Evolutionary conservation across 2,888 invertebrate species (phyloP).

Genomic region (Apodemia mormo): DNA sequence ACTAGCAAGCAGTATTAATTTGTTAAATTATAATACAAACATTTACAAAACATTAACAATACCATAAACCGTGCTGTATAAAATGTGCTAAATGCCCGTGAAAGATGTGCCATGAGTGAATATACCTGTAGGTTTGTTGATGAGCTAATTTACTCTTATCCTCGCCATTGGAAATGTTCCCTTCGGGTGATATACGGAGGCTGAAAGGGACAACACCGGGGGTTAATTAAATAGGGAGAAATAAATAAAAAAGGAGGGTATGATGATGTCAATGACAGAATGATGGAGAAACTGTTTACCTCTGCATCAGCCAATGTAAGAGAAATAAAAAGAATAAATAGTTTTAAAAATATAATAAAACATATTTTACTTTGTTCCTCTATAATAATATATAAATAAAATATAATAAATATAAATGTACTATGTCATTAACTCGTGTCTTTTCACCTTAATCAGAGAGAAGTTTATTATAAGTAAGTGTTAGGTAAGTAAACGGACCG

Average conservation of each 20-base stretch:
- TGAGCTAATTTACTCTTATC: slow-evolving; percentile 86
- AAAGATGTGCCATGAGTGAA: slow-evolving; percentile 43
- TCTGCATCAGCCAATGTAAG: slow-evolving; percentile 74
- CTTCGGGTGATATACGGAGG: slow-evolving; percentile 82
- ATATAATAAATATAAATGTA: no score
- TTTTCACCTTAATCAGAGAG: no score
- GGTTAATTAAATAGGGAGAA: slow-evolving; percentile 63
- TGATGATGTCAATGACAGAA: slow-evolving; percentile 53
- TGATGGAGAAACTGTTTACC: slow-evolving; percentile 65
- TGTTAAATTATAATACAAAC: not conserved
- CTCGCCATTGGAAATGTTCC: slow-evolving; percentile 83
- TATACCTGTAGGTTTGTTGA: slow-evolving; percentile 90
- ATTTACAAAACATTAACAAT: slow-evolving; percentile 22
- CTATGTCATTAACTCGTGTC: no score
- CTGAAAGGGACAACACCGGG: slow-evolving; percentile 82
- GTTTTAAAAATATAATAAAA: slow-evolving; percentile 32
- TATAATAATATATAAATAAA: no score
- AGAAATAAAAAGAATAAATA: slow-evolving; percentile 57
- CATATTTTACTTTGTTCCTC: not conserved
- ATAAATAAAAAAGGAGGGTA: slow-evolving; percentile 51
- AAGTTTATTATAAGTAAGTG: no score
- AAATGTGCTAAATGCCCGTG: slow-evolving; percentile 12
- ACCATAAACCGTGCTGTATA: slow-evolving; percentile 30
- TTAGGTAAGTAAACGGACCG: no score
- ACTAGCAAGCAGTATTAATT: not conserved